Base-by-base conservation (phyloP, 2,888 invertebrate species). In the Cinara cedri region DNA sequence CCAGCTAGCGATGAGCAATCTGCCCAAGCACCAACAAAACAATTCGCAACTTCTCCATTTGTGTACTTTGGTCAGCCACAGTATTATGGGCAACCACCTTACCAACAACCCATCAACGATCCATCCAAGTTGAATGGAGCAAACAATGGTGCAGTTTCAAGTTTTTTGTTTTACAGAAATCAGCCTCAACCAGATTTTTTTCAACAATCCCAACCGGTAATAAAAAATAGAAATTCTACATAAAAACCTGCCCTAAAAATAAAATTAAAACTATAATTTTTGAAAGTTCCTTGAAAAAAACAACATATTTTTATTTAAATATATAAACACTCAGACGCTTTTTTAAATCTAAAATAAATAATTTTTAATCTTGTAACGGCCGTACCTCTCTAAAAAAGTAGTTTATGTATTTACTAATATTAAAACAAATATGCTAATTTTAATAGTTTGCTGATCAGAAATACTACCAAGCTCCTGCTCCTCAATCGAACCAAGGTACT, bases 41-140 rank as follows among this genome's bases (percentile, higher is more conserved):
- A 46, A 60, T 60, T 49, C 9, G 49, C 51, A 13, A 82, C 81
- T 82, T 83, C 66, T 82, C 81, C 82, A 81, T 82, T 80, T 82
- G 88, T 90, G 44, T 86, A 90, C 0, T 89, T 89, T 82, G 89
- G 86, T 83, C 88, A 86, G 81, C 87, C 87, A 1, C 86, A 88
- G 55, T 88, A 86, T 83, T 86, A 83, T 68, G 85, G 84, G 34
- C 81, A 82, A 81, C 81, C 72, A 51, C 72, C 81, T 11, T 81
- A 78, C 46, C 82, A 81, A 62, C 81, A 76, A 51, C 62, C 66
- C 16, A 55, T 19, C 10, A 63, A 75, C n/a, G 81, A 82, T 46
- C 82, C 82, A 13, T 54, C 81, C 11, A 75, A 76, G 14, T 74
- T 82, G 19, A 82, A 82, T 9, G 72, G 76, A 11, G 82, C 82